Percentiles rank a stretch among this genome's conserved stretches.
Evolutionary conservation across 2,797 vertebrate genomes (phyloP).

Genomic region (Poecilia wingei): DNA sequence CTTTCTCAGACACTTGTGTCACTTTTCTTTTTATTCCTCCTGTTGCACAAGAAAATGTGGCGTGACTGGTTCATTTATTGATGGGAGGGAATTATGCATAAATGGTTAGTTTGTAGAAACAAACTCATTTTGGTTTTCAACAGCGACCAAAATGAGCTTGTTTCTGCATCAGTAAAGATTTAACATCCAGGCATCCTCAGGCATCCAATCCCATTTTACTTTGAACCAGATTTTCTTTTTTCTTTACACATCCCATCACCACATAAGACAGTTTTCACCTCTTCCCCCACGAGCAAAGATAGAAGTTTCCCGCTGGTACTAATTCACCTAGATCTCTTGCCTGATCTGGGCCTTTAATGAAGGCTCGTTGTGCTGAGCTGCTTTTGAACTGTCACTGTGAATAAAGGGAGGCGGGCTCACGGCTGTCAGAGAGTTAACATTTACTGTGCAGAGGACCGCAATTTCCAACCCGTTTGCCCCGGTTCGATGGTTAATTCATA

Average conservation of each 20-base stretch:
- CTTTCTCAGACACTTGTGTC: conserved; percentile 5
- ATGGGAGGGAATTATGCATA: neutral
- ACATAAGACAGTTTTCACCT: conserved; percentile 14
- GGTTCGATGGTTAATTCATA: conserved; percentile 50
- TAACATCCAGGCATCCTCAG: neutral
- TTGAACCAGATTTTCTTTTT: neutral
- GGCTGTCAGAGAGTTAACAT: conserved; percentile 56
- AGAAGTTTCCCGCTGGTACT: conserved; percentile 36
- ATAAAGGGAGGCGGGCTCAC: conserved; percentile 61
- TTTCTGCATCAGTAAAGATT: neutral
- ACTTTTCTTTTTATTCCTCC: neutral
- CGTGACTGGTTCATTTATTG: neutral
- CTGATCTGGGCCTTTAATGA: conserved; percentile 73
- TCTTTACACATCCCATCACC: neutral
- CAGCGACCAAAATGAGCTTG: neutral
- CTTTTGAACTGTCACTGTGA: conserved; percentile 77
- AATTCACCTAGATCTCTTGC: conserved; percentile 58
- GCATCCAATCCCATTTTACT: neutral
- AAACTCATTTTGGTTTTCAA: neutral
- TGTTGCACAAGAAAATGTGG: neutral
- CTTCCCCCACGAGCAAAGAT: conserved; percentile 29
- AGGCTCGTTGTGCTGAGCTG: conserved; percentile 63
- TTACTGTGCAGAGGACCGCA: conserved; percentile 47
- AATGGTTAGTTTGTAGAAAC: neutral
- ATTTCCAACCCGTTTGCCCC: conserved; percentile 39